Evolutionary conservation across 1,140 invertebrate species (phyloP).

Genomic region (Drosophila aff.): DNA sequence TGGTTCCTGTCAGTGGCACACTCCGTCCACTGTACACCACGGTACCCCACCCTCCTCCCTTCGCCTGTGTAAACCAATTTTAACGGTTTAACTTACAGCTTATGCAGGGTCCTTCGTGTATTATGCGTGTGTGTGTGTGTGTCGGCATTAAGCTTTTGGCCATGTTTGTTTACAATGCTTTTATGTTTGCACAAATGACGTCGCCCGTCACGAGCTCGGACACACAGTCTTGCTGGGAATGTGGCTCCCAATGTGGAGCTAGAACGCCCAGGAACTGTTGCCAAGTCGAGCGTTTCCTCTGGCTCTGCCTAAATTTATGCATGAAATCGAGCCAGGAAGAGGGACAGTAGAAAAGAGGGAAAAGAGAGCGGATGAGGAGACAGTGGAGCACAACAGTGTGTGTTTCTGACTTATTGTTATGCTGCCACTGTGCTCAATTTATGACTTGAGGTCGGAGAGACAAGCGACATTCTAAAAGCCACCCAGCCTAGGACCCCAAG

Average conservation of each 20-base stretch:
- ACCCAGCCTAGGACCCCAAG: slow-evolving; percentile 4
- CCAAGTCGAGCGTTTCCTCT: slow-evolving; percentile 49
- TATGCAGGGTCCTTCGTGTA: slow-evolving; percentile 29
- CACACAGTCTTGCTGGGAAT: slow-evolving; percentile 1
- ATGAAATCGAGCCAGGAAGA: slow-evolving; percentile 23
- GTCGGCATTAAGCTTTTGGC: slow-evolving; percentile 59
- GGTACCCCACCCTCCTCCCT: not conserved
- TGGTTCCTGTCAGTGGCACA: slow-evolving; percentile 50
- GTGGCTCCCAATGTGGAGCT: slow-evolving; percentile 1
- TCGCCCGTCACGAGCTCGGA: slow-evolving; percentile 31
- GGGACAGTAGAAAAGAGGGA: not conserved
- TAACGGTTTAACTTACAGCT: slow-evolving; percentile 77
- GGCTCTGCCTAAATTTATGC: slow-evolving; percentile 53
- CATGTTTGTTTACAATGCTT: slow-evolving; percentile 83
- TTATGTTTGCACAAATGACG: slow-evolving; percentile 79
- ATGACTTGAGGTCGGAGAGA: slow-evolving; percentile 73
- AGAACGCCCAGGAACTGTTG: slow-evolving; percentile 20
- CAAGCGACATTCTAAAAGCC: slow-evolving; percentile 39
- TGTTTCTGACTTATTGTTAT: slow-evolving; percentile 81
- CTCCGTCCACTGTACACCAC: not conserved
- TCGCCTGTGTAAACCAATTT: slow-evolving; percentile 73
- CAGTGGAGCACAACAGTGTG: slow-evolving; percentile 5
- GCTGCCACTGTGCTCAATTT: slow-evolving; percentile 80
- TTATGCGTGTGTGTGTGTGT: slow-evolving; percentile 14
- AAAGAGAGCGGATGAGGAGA: not conserved